Evolutionary conservation across 2,888 invertebrate genomes (phyloP).

Genomic region (Aphodius granarius): DNA sequence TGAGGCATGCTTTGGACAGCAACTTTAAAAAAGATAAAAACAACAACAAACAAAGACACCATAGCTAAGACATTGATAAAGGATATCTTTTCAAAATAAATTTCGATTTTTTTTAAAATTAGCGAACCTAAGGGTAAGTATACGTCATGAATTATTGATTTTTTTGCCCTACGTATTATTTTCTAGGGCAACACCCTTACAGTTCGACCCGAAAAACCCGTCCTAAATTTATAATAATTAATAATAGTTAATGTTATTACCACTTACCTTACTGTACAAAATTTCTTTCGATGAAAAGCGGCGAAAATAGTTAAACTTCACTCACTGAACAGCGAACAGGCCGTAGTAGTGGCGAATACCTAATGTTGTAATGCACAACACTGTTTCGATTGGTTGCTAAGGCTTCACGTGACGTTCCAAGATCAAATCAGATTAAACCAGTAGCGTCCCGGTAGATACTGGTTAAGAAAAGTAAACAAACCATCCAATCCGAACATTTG

Average conservation of each 20-base stretch:
- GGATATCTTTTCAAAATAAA: neutral
- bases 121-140: neutral
- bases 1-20: neutral
- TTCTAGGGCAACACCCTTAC: slow-evolving; percentile 24
- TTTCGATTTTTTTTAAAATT: neutral
- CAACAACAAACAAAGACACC: neutral
- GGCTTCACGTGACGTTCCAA: slow-evolving; percentile 40
- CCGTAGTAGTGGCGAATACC: slow-evolving; percentile 27
- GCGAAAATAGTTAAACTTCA: neutral
- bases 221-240: neutral
- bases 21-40: neutral
- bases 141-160: slow-evolving; percentile 26
- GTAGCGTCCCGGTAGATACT: slow-evolving; percentile 18
- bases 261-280: neutral
- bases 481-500: neutral
- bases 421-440: slow-evolving; percentile 20
- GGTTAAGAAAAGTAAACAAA: neutral
- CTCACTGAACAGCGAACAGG: neutral
- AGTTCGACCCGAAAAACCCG: neutral
- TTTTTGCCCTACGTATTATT: slow-evolving; percentile 23
- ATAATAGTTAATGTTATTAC: neutral
- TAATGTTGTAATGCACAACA: slow-evolving; percentile 44
- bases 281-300: neutral
- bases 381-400: slow-evolving; percentile 41
- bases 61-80: neutral